Evolutionary conservation across 2,113 vertebrate genomes (phyloP), one percentile per base, ranked within the genome.

Genomic region (Narcine bancroftii): DNA sequence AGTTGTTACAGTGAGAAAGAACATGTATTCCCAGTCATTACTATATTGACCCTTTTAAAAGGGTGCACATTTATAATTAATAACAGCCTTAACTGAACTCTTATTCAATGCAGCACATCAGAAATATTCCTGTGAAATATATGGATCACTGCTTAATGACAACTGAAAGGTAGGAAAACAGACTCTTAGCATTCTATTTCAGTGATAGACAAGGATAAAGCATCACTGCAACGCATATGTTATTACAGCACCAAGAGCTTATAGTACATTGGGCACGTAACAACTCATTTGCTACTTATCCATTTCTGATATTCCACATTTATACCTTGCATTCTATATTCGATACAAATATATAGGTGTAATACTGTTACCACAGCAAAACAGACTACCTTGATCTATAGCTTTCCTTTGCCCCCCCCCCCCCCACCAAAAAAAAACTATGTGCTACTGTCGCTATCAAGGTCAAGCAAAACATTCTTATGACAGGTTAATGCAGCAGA

Each of bases 401-500:
- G 65, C 33, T 60, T 53, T 21, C n/a, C n/a, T n/a, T n/a, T n/a
- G n/a, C n/a, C n/a, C n/a, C n/a, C n/a, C n/a, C n/a, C n/a, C n/a
- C 7, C 26, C 13, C n/a, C 26, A 36, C 36, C 36, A 15, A 29
- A 33, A 91, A 69, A n/a, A n/a, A n/a, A n/a, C n/a, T n/a, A n/a
- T 69, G 6, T 66, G 81, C 17, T n/a, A 60, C 81, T 60, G 13
- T n/a, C 33, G 63, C 42, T 69, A 47, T 91, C 89, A 91, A 91
- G 89, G 89, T 91, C 89, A 91, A 71, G 89, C 21, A 91, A 71
- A 91, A 42, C 26, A 69, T 47, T 69, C 89, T 69, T 91, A 71
- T 69, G 63, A 91, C 63, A 91, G 89, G 63, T 69, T 91, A 91
- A 47, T 91, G 65, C 89, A 91, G 87, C 39, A 47, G 89, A 91